phyloP scores from a whole-genome alignment of 1,140 invertebrate genomes.

The Himalopsyche phryganea region DNA sequence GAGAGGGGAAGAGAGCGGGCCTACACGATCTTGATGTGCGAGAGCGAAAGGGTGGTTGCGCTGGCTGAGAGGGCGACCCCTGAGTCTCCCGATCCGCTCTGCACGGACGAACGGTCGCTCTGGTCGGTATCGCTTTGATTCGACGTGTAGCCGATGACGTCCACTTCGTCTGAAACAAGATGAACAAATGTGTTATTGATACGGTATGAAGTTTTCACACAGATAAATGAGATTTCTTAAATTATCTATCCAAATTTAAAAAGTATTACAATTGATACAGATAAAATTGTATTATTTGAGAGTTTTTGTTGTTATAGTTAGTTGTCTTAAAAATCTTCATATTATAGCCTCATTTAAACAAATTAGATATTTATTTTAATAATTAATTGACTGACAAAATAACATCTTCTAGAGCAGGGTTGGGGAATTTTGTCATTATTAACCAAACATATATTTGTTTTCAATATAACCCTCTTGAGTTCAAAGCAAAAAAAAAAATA shows the following conservation, averaged over 20 bases:
- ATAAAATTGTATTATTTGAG: background rate
- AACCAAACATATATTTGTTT: too few relatives aligned
- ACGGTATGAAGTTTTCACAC: background rate
- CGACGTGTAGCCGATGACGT: conserved; percentile 82
- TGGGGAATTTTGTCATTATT: too few relatives aligned
- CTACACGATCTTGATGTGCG: conserved; percentile 50
- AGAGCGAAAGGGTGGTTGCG: conserved; percentile 56
- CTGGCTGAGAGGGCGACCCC: conserved; percentile 72
- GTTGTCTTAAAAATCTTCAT: too few relatives aligned
- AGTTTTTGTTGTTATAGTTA: too few relatives aligned
- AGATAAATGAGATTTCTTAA: background rate
- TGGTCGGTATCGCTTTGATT: conserved; percentile 78
- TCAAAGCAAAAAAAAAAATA: too few relatives aligned
- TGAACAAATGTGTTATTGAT: background rate
- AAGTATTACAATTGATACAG: background rate
- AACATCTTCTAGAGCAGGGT: too few relatives aligned
- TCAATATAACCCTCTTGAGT: too few relatives aligned
- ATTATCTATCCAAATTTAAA: background rate
- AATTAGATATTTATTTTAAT: too few relatives aligned
- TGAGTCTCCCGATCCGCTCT: conserved; percentile 72
- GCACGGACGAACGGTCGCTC: conserved; percentile 69
- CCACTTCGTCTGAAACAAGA: conserved; percentile 76
- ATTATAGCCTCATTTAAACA: too few relatives aligned
- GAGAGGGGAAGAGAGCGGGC: conserved; percentile 8
- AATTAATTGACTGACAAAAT: too few relatives aligned